Base-by-base conservation (phyloP, 2,888 invertebrate genomes). In the Azorinus chamasolen region DNA sequence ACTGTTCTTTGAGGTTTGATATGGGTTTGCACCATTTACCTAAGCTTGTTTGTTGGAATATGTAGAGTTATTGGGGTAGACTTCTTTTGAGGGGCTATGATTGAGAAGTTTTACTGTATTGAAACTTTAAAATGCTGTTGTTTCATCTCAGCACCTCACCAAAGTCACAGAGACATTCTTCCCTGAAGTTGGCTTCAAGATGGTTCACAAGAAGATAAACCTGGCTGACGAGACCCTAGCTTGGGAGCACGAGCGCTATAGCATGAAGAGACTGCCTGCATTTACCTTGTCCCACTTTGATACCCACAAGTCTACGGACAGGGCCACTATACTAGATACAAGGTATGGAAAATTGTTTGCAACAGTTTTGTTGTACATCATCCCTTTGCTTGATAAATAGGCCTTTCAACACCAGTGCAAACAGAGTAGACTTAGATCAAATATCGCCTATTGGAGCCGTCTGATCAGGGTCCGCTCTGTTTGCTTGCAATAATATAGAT, bases 231-330 rank as follows among this genome's bases (percentile, higher is more conserved):
- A 97, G 84, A 95, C 96, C 65, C 93, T 98, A 32, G 97, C 98
- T 0, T 99, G 99, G 99, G 98, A 99, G 90, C 99, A 99, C 91
- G 99, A 99, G 93, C 94, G 97, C 83, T 99, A 97, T 94, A 98
- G 98, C 92, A 97, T 99, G 86, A 95, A 97, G 81, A 94, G 98
- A 80, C 95, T 98, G 88, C 96, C 98, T 0, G 98, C 98, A 0
- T 97, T 98, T 91, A 99, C 99, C 0, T 89, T 99, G 4, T 98
- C 98, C 0, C 95, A 96, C 1, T 92, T 97, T 5, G 95, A 91
- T 14, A 87, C 90, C 14, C 92, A 93, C 59, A 91, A 91, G 69
- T 88, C 90, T 22, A 85, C 88, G 0, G 83, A 88, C 24, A 89
- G 94, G 70, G 88, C 88, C 32, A 90, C 94, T 12, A 89, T 94